Percentiles rank a stretch among this genome's conserved stretches.
Conservation (phyloP, 1,140 invertebrate genomes). For the Luehdorfia chinensis region DNA sequence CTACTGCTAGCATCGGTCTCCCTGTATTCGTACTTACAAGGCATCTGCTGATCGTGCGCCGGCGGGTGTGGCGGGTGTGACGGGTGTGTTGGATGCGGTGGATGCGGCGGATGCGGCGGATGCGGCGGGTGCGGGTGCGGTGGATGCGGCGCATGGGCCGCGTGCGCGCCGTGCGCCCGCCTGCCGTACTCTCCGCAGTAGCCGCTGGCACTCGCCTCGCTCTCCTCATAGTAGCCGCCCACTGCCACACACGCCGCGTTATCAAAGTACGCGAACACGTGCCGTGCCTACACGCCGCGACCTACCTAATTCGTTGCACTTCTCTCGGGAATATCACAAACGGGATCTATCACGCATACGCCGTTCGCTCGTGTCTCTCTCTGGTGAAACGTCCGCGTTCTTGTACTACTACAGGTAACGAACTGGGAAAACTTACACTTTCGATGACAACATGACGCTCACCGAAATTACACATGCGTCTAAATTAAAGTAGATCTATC, state of each 20-base stretch:
- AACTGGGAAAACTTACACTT: background rate
- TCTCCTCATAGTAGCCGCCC: slow-evolving; percentile 74
- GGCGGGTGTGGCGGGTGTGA: slow-evolving; percentile 36
- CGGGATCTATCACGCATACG: background rate
- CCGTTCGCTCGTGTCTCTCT: slow-evolving; percentile 1
- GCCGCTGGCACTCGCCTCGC: slow-evolving; percentile 44
- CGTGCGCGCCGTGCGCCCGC: slow-evolving; percentile 71
- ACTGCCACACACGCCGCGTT: slow-evolving; percentile 70
- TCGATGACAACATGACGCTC: slow-evolving; percentile 5
- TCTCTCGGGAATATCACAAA: slow-evolving; percentile 14
- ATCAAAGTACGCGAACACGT: slow-evolving; percentile 33
- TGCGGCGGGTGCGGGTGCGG: slow-evolving; percentile 56
- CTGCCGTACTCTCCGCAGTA: slow-evolving; percentile 71
- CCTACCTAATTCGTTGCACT: slow-evolving; percentile 44
- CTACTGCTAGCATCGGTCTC: background rate
- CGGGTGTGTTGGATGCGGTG: slow-evolving; percentile 65
- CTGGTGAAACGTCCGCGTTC: background rate
- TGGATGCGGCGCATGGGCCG: slow-evolving; percentile 53
- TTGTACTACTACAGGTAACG: background rate
- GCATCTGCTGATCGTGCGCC: slow-evolving; percentile 42
- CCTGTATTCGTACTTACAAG: slow-evolving; percentile 35
- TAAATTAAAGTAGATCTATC: background rate
- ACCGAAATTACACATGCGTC: slow-evolving; percentile 12
- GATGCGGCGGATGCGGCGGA: slow-evolving; percentile 65
- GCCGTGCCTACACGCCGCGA: slow-evolving; percentile 20